Base-by-base conservation (phyloP, 2,113 vertebrate species). In the Sprattus sprattus region DNA sequence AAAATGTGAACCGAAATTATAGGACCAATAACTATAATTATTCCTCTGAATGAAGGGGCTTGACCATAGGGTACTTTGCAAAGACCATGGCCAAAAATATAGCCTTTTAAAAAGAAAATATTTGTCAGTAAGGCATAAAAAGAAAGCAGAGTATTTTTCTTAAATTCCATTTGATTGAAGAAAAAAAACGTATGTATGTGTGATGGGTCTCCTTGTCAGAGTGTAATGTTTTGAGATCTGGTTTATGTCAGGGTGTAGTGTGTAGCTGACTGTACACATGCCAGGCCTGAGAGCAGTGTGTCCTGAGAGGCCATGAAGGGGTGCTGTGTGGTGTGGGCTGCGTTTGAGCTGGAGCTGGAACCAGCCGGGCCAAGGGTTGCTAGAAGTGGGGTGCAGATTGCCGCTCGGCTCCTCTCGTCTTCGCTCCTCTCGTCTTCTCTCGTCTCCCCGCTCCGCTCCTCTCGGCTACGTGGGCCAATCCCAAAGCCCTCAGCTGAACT, bases 281-380 rank as follows among this genome's bases (percentile, higher is more conserved):
- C 93, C 94, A 93, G 91, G 87, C 85, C 87, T 83, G 88, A 91
- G 88, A 92, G 92, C 89, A 86, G 92, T 47, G 78, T 90, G 88
- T 86, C 86, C 91, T 85, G 82, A 89, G 93, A 92, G 88, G 92
- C 92, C 91, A 84, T 84, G 89, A 90, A 90, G 90, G 89, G 82
- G 85, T 20, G 78, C 89, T 87, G 86, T 75, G 91, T 90, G 90
- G 10, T 78, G 71, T 39, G 71, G 32, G 71, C 71, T 16, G 71
- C 71, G 10, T 78, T 5, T 78, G 71, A 16, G 71, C 71, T 11
- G 28, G 32, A 4, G 28, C 71, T 39, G 28, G 20, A 32, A 16
- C 11, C 32, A 32, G 71, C 32, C 25, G 11, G 71, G 71, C 71
- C 71, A 78, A 78, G 71, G 71, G 64, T 10, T n/a, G n/a, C 25